Base-by-base conservation (phyloP, 1,140 invertebrate species). In the Spodoptera frugiperda region DNA sequence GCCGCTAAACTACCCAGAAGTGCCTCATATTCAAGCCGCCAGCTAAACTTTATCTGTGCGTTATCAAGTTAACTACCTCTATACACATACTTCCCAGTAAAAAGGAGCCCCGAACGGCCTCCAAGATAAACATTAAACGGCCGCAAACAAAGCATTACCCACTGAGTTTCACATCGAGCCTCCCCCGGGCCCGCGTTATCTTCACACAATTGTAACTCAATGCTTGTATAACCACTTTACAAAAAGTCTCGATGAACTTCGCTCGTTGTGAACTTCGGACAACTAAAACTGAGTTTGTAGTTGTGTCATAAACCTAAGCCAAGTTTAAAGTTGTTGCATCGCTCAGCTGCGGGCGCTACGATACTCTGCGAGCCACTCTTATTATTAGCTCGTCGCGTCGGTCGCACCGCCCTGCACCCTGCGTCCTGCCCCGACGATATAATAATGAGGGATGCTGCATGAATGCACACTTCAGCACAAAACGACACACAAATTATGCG, bases 311-410 rank as follows among this genome's bases (percentile, higher is more conserved):
- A 61, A 61, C 57, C 57, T 61, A 61, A 61, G 57, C 33, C 17
- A 44, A 61, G 57, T 61, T 61, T 61, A 61, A 61, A 61, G 57
- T 61, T 61, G 57, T 61, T 61, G 57, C 57, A 61, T 17, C n/a
- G 57, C 57, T 30, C 12, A 33, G 14, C 57, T 61, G 57, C 57
- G 39, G 33, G 30, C 33, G n/a, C 12, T 1, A 3, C 15, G 57
- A 39, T 39, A 61, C 33, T 10, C 33, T 39, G 57, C n/a, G 33
- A 33, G n/a, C 30, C 11, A 14, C 55, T 59, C 14, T 8, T 15
- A 33, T 33, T 59, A 59, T 59, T 59, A 61, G 57, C 57, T 61
- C 57, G 33, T 61, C 33, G 57, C 17, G 6, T 15, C 15, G 14
- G 49, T 14, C n/a, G 15, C 15, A 53, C 2, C 15, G 51, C 2